Evolutionary conservation across 2,888 invertebrate genomes (phyloP).

Genomic region (Cyclophora punctaria): DNA sequence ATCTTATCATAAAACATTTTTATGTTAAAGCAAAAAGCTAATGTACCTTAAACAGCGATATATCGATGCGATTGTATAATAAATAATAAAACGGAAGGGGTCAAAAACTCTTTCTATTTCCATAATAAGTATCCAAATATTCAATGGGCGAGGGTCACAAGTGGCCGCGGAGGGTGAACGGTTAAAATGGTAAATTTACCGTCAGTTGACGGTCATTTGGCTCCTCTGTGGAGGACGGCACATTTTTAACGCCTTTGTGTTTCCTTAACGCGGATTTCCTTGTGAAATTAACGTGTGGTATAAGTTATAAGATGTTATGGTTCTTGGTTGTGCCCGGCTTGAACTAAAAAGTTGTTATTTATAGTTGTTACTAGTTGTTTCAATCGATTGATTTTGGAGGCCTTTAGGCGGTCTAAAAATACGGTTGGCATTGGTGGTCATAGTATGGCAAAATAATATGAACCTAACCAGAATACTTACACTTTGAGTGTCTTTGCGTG

Average conservation of each 20-base stretch:
- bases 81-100: constrained; percentile 61
- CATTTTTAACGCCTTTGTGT: constrained; percentile 61
- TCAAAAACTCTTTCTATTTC: constrained; percentile 52
- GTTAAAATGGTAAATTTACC: constrained; percentile 53
- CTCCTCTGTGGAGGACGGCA: constrained; percentile 60
- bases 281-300: constrained; percentile 35
- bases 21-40: constrained; percentile 41
- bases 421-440: too few relatives aligned
- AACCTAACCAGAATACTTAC: background rate
- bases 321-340: background rate
- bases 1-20: constrained; percentile 8
- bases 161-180: constrained; percentile 20
- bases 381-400: too few relatives aligned
- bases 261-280: constrained; percentile 64
- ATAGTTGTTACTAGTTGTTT: too few relatives aligned
- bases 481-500: background rate
- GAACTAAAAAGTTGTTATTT: too few relatives aligned
- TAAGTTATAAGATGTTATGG: constrained; percentile 17
- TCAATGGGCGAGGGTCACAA: constrained; percentile 45
- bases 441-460: background rate
- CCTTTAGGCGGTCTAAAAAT: too few relatives aligned
- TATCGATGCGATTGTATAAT: constrained; percentile 59
- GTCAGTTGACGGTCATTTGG: constrained; percentile 49
- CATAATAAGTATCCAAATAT: constrained; percentile 43
- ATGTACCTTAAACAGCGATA: constrained; percentile 61